A percentile compares a stretch with the other conserved stretches of the same genome.
phyloP scores from a whole-genome alignment of 2,113 vertebrate species.

The Hemibagrus wyckioides region DNA sequence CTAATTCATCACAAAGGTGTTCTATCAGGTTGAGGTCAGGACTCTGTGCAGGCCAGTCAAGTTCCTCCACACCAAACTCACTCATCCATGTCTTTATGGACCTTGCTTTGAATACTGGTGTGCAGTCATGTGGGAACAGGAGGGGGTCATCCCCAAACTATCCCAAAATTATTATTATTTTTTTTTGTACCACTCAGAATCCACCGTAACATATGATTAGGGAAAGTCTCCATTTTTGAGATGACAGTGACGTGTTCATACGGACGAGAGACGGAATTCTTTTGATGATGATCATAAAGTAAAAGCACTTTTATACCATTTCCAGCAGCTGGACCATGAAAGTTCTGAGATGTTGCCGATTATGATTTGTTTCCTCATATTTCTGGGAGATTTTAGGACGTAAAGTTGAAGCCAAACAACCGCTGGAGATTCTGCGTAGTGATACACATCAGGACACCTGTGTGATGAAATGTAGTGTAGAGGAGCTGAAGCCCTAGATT shows the following conservation, averaged over 20 bases:
- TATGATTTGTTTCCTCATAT: neutral
- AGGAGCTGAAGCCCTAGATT: neutral
- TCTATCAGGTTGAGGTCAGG: no score
- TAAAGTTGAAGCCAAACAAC: neutral
- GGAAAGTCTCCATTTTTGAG: neutral
- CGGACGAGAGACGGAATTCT: neutral
- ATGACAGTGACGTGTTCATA: neutral
- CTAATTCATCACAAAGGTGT: no score
- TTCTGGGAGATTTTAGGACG: neutral
- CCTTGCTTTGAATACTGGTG: no score
- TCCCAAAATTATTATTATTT: no score
- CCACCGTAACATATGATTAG: neutral
- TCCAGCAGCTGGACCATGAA: neutral
- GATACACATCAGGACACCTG: slow-evolving; percentile 4
- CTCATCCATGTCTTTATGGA: no score
- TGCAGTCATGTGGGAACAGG: no score
- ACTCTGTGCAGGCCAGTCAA: no score
- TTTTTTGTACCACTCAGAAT: neutral
- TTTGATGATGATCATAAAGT: no score
- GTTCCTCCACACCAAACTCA: no score
- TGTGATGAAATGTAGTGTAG: slow-evolving; percentile 1
- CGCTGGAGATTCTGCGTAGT: neutral
- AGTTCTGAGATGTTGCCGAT: neutral
- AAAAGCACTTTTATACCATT: neutral
- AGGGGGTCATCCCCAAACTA: no score